Evolutionary conservation across 2,797 vertebrate species (phyloP).

Genomic region (Eulemur rubriventer): DNA sequence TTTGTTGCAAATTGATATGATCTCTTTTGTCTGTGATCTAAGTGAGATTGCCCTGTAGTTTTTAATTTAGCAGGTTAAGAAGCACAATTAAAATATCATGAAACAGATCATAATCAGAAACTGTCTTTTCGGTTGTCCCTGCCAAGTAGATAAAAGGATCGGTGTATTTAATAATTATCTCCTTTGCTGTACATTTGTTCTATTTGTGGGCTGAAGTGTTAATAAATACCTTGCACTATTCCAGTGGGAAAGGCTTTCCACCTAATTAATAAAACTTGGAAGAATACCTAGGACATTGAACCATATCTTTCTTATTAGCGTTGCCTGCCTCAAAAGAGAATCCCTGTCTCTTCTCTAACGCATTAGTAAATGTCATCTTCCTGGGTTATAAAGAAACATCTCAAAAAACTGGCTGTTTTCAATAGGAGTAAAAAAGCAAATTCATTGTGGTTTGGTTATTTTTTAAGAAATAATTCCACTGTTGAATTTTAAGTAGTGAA

Average conservation of each 20-base stretch:
- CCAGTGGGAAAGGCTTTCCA: conserved; percentile 85
- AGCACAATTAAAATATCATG: conserved; percentile 90
- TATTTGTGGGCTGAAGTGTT: conserved; percentile 85
- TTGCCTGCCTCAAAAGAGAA: conserved; percentile 84
- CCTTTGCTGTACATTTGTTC: conserved; percentile 85
- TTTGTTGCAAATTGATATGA: conserved; percentile 85
- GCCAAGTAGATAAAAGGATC: conserved; percentile 85
- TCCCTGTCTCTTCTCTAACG: conserved; percentile 78
- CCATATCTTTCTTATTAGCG: conserved; percentile 87
- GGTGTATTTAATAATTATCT: conserved; percentile 86
- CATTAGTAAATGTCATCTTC: conserved; percentile 85
- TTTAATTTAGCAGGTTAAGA: conserved; percentile 90
- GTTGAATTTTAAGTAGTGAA: conserved; percentile 70
- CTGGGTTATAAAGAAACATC: conserved; percentile 77
- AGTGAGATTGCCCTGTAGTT: conserved; percentile 84
- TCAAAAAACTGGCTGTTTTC: conserved; percentile 83
- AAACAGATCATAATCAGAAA: conserved; percentile 87
- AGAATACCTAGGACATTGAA: conserved; percentile 85
- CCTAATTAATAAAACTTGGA: conserved; percentile 89
- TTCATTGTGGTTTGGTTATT: conserved; percentile 55
- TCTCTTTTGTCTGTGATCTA: conserved; percentile 87
- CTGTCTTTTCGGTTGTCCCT: conserved; percentile 79
- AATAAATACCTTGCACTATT: conserved; percentile 87
- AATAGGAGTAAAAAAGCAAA: conserved; percentile 71
- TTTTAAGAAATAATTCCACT: conserved; percentile 68